A percentile compares a stretch with the other conserved stretches of the same genome.
Evolutionary conservation across 2,797 vertebrate genomes (phyloP).

Genomic region (Sebastes goodei): DNA sequence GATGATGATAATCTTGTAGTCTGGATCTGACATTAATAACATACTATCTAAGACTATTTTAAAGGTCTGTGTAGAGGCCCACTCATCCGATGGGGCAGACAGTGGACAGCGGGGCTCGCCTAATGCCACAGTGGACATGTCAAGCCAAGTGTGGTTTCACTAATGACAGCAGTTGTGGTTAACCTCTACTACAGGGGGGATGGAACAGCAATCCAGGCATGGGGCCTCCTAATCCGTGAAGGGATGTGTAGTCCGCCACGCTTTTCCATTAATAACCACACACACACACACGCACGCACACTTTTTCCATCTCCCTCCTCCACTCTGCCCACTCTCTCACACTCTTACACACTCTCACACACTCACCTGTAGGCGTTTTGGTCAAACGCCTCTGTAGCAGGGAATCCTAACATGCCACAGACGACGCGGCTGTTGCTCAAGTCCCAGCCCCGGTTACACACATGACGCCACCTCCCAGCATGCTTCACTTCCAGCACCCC

Average conservation of each 20-base stretch:
- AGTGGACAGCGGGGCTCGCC: slow-evolving; percentile 25
- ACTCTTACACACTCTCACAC: slow-evolving; percentile 68
- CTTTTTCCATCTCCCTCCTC: neutral
- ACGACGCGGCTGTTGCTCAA: slow-evolving; percentile 89
- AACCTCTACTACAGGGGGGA: slow-evolving; percentile 59
- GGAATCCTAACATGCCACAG: slow-evolving; percentile 96
- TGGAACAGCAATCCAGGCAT: slow-evolving; percentile 38
- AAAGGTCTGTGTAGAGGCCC: slow-evolving; percentile 31
- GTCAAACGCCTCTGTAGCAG: slow-evolving; percentile 82
- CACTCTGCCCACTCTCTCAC: neutral
- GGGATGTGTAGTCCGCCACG: slow-evolving; percentile 39
- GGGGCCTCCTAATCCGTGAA: slow-evolving; percentile 18
- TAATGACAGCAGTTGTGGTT: slow-evolving; percentile 68
- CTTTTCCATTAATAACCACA: slow-evolving; percentile 52
- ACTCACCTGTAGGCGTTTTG: slow-evolving; percentile 89
- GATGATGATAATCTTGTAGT: slow-evolving; percentile 68
- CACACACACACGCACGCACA: neutral
- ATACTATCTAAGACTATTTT: slow-evolving; percentile 67
- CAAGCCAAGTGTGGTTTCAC: slow-evolving; percentile 61
- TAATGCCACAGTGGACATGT: slow-evolving; percentile 46
- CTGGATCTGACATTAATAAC: slow-evolving; percentile 75
- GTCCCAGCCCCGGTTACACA: slow-evolving; percentile 89
- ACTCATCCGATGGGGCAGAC: slow-evolving; percentile 45
- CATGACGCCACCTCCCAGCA: slow-evolving; percentile 92
- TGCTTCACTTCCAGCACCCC: slow-evolving; percentile 94